A percentile compares a stretch with the other conserved stretches of the same genome.
phyloP scores from a whole-genome alignment of 2,113 vertebrate genomes.

The Gorilla gorilla region DNA sequence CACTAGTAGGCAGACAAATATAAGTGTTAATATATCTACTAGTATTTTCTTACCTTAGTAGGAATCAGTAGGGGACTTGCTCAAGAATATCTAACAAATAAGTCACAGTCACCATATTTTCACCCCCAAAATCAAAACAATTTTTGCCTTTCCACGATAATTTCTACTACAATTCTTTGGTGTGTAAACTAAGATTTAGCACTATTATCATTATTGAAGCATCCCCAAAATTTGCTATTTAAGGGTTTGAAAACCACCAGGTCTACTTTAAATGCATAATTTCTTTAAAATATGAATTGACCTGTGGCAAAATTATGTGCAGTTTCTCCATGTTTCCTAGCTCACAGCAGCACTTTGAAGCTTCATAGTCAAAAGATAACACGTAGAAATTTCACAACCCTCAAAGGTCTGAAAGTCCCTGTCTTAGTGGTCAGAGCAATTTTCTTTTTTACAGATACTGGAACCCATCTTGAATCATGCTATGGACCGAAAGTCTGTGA shows the following conservation, averaged over 20 bases:
- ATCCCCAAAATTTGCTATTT: not conserved
- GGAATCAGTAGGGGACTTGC: not conserved
- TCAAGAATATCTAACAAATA: not conserved
- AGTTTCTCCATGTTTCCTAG: not conserved
- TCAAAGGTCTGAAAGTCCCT: not conserved
- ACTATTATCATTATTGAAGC: not conserved
- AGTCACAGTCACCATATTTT: not conserved
- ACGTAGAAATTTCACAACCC: not conserved
- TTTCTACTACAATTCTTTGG: not conserved
- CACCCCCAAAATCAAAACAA: not conserved
- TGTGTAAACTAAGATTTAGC: not conserved
- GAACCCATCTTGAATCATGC: not conserved
- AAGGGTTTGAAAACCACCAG: not conserved
- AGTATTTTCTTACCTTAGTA: not conserved
- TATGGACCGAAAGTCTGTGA: not conserved
- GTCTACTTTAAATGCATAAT: not conserved
- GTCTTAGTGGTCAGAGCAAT: not conserved
- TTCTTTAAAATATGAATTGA: not conserved
- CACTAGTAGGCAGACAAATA: not conserved
- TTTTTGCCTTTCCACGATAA: not conserved
- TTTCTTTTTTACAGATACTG: not conserved
- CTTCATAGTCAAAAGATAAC: not conserved
- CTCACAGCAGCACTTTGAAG: not conserved
- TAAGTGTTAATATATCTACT: not conserved
- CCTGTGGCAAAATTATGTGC: not conserved